Evolutionary conservation across 2,797 vertebrate genomes (phyloP), one percentile per base, ranked within the genome.

Genomic region (Apogon hyalosoma): DNA sequence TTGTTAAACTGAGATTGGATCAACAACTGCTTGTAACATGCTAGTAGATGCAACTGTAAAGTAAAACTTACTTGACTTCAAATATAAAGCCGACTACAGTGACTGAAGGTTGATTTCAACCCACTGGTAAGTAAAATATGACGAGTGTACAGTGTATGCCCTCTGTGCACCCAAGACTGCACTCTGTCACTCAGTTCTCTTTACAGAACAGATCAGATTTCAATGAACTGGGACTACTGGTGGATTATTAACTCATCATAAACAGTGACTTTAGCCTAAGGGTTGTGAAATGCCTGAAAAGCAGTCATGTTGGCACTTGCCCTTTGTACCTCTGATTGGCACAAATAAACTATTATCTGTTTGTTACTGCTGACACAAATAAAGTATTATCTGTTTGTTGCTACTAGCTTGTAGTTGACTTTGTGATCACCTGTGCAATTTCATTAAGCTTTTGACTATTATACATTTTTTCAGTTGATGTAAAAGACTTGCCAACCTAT

Each of bases 231-330:
- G 71, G 58, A 71, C 73, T 73, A 18, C 46, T 41, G 63, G 76
- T 78, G 50, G 80, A 93, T 93, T 51, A 94, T 94, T 94, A 92
- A 93, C 89, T 33, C 43, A 81, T 70, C 74, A 86, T 89, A 94
- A 94, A 94, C 85, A 93, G 86, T 75, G 84, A 93, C 91, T 93
- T 92, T 91, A 90, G 79, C 77, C 82, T 18, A 28, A 51, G 28
- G 51, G 77, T 92, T 85, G 87, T 90, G 87, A 92, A 90, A 89
- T 66, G 36, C 11, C 45, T 28, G 33, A 55, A 72, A 63, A 75
- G 77, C 38, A 77, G 77, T 56, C 72, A 69, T 78, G 90, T 81
- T 88, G 78, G 82, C 78, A 63, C 66, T 87, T 87, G 79, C 58
- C 75, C 83, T 91, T 91, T 92, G 67, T 85, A 70, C 69, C 12